Evolutionary conservation across 2,113 vertebrate species (phyloP), one percentile per base, ranked within the genome.

Genomic region (Pteruthius melanotis): DNA sequence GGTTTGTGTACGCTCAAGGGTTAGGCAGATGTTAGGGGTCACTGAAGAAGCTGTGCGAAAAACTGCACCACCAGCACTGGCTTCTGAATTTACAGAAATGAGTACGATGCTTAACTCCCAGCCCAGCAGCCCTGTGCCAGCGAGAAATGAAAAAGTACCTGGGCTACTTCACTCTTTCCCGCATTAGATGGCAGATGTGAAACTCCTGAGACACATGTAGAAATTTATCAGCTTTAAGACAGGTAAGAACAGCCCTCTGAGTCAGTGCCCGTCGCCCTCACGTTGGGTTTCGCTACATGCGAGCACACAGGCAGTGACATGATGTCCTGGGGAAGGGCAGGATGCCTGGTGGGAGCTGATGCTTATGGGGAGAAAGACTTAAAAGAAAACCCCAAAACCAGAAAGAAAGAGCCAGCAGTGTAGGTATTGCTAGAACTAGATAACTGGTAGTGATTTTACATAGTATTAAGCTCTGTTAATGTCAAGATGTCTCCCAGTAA

Each of bases 11-110:
- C 7, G 91, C 89, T 91, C 71, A 94, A 96, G 84, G 94, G 94
- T 97, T 97, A 97, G 97, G 78, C 94, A 97, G 96, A 95, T 95
- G 91, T 88, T 80, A 96, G 60, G 95, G 91, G 94, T 95, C 91
- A 96, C 94, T 87, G 81, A 94, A 91, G 72, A 92, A 97, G 94
- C 95, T 96, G 78, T 92, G 90, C 94, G 95, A 97, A 95, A 97
- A 61, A 86, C 44, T 94, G 77, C 81, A 83, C 80, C 94, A 95
- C 92, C 92, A 97, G 95, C 61, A 37, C 69, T 8, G 1, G 72
- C 72, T 96, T 97, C 95, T 96, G 96, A 93, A 76, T 66, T 93
- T 97, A 94, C 91, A 97, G 84, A 95, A 96, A 95, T 94, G 91
- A 90, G 37, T 72, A 4, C 22, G 5, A 47, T 1, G 24, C 53